Base-by-base conservation (phyloP, 2,797 vertebrate genomes). In the Antrozous pallidus region DNA sequence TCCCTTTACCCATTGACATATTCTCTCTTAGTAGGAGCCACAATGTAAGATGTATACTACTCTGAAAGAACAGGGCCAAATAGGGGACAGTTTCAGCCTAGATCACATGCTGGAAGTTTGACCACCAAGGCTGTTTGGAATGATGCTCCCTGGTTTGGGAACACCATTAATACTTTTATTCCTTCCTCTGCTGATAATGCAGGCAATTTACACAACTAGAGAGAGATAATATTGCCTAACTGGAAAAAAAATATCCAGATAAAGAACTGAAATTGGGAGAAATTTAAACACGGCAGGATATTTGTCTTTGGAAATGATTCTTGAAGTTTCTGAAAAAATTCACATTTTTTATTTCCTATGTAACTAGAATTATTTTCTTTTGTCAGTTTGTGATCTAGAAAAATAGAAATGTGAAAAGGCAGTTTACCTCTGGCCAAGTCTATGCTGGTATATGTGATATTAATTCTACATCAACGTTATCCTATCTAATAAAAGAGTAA, bases 21-120 rank as follows among this genome's bases (percentile, higher is more conserved):
- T 45, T 83, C 5, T 49, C 1, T 93, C 38, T 71, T 31, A 49
- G 26, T 94, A 54, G 7, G 13, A 54, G 20, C 12, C 9, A 70
- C 36, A 33, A 10, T 11, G 45, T 47, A 24, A 31, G 12, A 63
- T 6, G 0, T 24, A 61, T 28, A 85, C 24, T 13, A 16, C 16
- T 33, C 22, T 38, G 31, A 69, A 85, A 80, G 31, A 91, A 51
- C 6, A 28, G 42, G 20, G 20, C 5, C 14, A n/a, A 71, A 47
- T 0, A 24, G 2, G 6, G n/a, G 5, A 16, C 8, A 3, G 9
- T 71, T 80, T 63, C 1, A 4, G 8, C 51, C 26, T 6, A 42
- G 33, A 51, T 84, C 33, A 65, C 8, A 1, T 20, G 24, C 3
- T 82, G 22, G 38, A 12, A 28, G 11, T 5, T 65, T n/a, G 49